Evolutionary conservation across 2,113 vertebrate genomes (phyloP).

Genomic region (Barbus barbus): DNA sequence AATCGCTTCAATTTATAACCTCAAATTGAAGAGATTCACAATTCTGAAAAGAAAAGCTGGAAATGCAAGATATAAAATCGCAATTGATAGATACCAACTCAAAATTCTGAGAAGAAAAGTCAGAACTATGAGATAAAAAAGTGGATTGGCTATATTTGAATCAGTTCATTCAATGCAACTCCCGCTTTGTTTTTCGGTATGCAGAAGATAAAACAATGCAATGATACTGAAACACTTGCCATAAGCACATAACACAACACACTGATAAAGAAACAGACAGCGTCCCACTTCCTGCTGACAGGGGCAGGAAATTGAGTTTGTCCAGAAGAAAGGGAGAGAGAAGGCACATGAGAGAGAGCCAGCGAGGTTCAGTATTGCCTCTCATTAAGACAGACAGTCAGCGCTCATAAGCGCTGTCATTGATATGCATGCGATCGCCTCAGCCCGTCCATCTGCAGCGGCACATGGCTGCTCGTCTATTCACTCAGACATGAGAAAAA

Average conservation of each 20-base stretch:
- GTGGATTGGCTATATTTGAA: no score
- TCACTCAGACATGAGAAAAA: background rate
- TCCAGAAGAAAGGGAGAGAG: conserved; percentile 36
- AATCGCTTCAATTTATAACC: no score
- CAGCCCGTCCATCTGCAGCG: conserved; percentile 30
- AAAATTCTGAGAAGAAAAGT: no score
- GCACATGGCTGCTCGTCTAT: background rate
- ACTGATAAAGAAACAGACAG: conserved; percentile 34
- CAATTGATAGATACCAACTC: no score
- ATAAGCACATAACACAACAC: conserved; percentile 27
- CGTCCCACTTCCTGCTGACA: conserved; percentile 28
- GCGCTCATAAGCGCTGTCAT: conserved; percentile 34
- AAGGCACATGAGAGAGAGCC: background rate
- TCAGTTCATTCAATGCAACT: conserved; percentile 7
- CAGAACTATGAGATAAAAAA: no score
- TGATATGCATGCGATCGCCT: conserved; percentile 32
- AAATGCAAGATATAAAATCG: no score
- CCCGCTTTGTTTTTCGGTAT: background rate
- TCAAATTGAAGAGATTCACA: no score
- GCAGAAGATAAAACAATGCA: conserved; percentile 13
- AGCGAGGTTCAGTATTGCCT: conserved; percentile 3
- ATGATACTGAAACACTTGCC: conserved; percentile 25
- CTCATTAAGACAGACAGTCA: conserved; percentile 27
- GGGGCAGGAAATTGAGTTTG: conserved; percentile 39
- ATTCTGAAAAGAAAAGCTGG: no score